Conservation (phyloP, 2,797 vertebrate species). For the Paedocypris micromegethes region DNA sequence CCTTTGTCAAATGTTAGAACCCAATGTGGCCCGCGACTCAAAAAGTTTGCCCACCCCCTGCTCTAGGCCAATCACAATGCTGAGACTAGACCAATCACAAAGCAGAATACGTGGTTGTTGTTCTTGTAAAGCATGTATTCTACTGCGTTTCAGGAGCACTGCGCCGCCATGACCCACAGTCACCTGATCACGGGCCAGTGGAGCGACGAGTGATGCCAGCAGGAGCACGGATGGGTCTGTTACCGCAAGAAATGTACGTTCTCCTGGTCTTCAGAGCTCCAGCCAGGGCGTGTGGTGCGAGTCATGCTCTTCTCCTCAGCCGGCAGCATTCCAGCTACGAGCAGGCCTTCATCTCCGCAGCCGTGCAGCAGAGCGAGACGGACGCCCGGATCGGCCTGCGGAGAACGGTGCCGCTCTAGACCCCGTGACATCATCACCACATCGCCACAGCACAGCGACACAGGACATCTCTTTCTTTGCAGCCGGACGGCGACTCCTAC, state of each 20-base stretch:
- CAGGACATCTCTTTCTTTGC: background rate
- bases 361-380: conserved; percentile 56
- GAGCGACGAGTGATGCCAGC: conserved; percentile 67
- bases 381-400: conserved; percentile 74
- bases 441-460: background rate
- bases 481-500: conserved; percentile 58
- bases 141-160: conserved; percentile 64
- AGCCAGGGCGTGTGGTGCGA: no score
- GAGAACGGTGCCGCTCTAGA: conserved; percentile 60
- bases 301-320: conserved; percentile 49
- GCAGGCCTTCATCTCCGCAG: conserved; percentile 70
- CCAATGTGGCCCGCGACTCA: no score
- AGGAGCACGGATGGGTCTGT: conserved; percentile 66
- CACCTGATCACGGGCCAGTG: conserved; percentile 60
- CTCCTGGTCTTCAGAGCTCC: conserved; percentile 25
- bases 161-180: conserved; percentile 61
- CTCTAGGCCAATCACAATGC: no score
- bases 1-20: no score
- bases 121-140: no score
- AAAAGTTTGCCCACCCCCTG: no score
- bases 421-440: background rate
- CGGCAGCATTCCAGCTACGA: conserved; percentile 68
- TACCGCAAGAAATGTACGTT: conserved; percentile 68
- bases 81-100: no score
- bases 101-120: no score